Evolutionary conservation across 2,888 invertebrate genomes (phyloP).

Genomic region (Autographa gamma): DNA sequence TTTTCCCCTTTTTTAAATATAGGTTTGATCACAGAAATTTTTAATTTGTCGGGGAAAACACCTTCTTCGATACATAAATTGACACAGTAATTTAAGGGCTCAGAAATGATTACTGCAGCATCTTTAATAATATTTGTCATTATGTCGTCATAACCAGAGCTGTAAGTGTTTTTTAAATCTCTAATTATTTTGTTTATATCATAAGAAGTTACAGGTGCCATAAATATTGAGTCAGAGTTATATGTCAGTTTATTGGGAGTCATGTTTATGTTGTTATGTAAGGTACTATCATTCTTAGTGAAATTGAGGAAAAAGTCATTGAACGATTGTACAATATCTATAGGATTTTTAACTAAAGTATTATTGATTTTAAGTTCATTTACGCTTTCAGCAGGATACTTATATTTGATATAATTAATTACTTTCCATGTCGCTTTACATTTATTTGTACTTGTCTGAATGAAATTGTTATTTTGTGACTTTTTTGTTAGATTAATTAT

Average conservation of each 20-base stretch:
- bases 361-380: slow-evolving; percentile 1
- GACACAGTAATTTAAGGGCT: background rate
- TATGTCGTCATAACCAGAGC: slow-evolving; percentile 32
- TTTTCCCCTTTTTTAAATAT: too few species aligned
- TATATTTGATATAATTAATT: slow-evolving; percentile 14
- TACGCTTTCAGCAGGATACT: slow-evolving; percentile 7
- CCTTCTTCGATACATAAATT: slow-evolving; percentile 3
- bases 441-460: slow-evolving; percentile 11
- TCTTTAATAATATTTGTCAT: slow-evolving; percentile 29
- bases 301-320: slow-evolving; percentile 9
- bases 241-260: slow-evolving; percentile 9
- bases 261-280: background rate
- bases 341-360: background rate
- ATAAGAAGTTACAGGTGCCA: slow-evolving; percentile 20
- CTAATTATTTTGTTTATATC: slow-evolving; percentile 24
- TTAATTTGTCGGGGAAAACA: background rate
- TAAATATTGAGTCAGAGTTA: slow-evolving; percentile 21
- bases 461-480: slow-evolving; percentile 14
- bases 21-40: too few species aligned
- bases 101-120: background rate
- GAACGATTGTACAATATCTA: slow-evolving; percentile 8
- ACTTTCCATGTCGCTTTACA: slow-evolving; percentile 16
- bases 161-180: slow-evolving; percentile 33
- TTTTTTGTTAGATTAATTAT: slow-evolving; percentile 19
- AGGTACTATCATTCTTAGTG: slow-evolving; percentile 6